Base-by-base conservation (phyloP, 2,888 invertebrate genomes). In the Pseudococcus jackbeardsleyi region DNA sequence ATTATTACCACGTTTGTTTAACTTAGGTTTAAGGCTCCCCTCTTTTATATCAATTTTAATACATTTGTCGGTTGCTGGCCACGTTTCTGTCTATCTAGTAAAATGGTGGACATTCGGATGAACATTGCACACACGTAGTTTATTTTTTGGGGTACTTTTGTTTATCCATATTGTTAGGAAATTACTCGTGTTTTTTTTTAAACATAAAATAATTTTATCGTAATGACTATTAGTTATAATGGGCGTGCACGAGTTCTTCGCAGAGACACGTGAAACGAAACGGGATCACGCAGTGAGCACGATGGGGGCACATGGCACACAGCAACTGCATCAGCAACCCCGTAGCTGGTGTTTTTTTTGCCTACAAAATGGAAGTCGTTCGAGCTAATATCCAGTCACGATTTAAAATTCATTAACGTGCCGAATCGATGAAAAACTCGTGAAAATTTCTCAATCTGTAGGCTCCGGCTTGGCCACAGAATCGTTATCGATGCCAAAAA, bases 1-100 rank as follows among this genome's bases (percentile, higher is more conserved):
- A 79, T 79, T 79, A 79, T 42, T 79, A 79, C 68, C 12, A n/a
- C 39, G 42, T 79, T 79, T 79, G 79, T 79, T 79, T 79, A 42
- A 42, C 42, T 79, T 79, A n/a, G 79, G 79, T 46, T 42, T 6
- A 79, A 42, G 42, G 79, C 42, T 22, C 17, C 42, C 42, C 79
- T 42, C 79, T 79, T 79, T 79, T 19, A 39, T 42, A 79, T 79
- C 46, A 79, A 79, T 79, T 42, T 79, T 79, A 15, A 42, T 79
- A n/a, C 15, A 79, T 79, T 79, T 39, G 26, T 33, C 26, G 26
- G 26, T 33, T 33, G 26, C 26, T 33, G 26, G 26, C 42, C 79
- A 79, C 19, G 79, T n/a, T 72, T 72, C 39, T 79, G 39, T 77
- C n/a, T 33, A 33, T 77, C n/a, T 33, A 33, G 26, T 33, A 33